Evolutionary conservation across 2,113 vertebrate species (phyloP).

Genomic region (Caranx melampygus): DNA sequence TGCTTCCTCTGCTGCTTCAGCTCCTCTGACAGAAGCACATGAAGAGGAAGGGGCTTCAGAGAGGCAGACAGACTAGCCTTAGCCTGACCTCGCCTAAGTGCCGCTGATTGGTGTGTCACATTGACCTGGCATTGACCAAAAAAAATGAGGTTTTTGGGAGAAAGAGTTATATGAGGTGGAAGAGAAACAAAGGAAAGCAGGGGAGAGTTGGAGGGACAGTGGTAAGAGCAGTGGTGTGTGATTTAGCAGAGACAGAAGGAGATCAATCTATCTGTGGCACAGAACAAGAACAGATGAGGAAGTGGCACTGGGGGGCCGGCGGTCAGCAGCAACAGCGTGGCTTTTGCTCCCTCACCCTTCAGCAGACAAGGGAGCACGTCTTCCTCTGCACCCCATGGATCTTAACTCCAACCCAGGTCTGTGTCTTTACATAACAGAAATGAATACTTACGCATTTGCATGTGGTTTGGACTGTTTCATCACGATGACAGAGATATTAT

Average conservation of each 20-base stretch:
- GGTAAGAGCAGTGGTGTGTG: conserved; percentile 33
- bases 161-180: conserved; percentile 59
- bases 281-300: conserved; percentile 76
- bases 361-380: conserved; percentile 54
- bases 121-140: conserved; percentile 48
- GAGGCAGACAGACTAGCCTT: conserved; percentile 52
- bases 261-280: conserved; percentile 63
- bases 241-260: conserved; percentile 61
- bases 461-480: conserved; percentile 30
- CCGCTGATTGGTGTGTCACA: conserved; percentile 49
- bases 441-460: conserved; percentile 29
- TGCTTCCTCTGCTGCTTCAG: conserved; percentile 45
- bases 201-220: conserved; percentile 15
- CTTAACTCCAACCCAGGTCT: conserved; percentile 84
- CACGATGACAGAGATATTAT: conserved; percentile 30
- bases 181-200: conserved; percentile 41
- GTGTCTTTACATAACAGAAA: conserved; percentile 56
- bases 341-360: conserved; percentile 60
- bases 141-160: conserved; percentile 54
- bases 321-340: conserved; percentile 71
- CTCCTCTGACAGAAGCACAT: conserved; percentile 39
- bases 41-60: conserved; percentile 36
- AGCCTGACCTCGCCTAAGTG: conserved; percentile 67
- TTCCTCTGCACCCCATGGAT: conserved; percentile 74
- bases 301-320: conserved; percentile 60